Percentiles rank a stretch among this genome's conserved stretches.
Conservation (phyloP, 92 coral and sea anemone genomes). For the Porites cylindrica region DNA sequence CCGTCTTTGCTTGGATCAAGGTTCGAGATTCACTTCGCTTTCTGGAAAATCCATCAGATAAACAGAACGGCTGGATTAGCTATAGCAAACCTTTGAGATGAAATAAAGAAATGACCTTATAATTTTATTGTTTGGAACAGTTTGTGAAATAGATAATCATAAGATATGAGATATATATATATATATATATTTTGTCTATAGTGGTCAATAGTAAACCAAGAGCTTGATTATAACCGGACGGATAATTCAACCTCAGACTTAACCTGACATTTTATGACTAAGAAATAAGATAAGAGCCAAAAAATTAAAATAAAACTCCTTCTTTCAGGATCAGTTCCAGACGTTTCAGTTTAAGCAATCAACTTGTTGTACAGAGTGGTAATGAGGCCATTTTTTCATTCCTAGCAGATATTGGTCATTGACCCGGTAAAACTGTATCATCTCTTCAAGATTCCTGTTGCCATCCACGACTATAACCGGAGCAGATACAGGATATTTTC, state of each 20-base stretch:
- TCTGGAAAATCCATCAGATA: neutral
- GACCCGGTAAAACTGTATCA: slow-evolving; percentile 82
- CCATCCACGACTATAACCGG: slow-evolving; percentile 98
- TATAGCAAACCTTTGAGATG: too few species aligned
- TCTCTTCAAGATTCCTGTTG: slow-evolving; percentile 83
- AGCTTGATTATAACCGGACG: too few species aligned
- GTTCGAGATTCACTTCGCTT: neutral
- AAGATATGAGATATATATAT: too few species aligned
- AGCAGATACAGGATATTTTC: slow-evolving; percentile 86
- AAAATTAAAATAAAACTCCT: too few species aligned
- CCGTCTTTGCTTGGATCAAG: neutral
- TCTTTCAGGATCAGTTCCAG: too few species aligned
- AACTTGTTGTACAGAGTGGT: slow-evolving; percentile 4
- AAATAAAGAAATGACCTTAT: too few species aligned
- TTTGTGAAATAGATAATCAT: too few species aligned
- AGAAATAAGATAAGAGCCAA: too few species aligned
- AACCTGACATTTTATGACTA: too few species aligned
- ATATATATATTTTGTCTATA: too few species aligned
- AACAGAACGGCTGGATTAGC: neutral
- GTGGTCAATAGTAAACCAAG: too few species aligned
- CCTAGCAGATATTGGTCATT: slow-evolving; percentile 80
- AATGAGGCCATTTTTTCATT: slow-evolving; percentile 47
- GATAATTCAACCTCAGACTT: too few species aligned
- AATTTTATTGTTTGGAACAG: neutral
- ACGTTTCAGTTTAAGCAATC: neutral